These are phyloP conservation scores for Cyclura pinguis DNA, from an alignment of 2,797 vertebrate species.

Conservation along the genomic window DNA sequence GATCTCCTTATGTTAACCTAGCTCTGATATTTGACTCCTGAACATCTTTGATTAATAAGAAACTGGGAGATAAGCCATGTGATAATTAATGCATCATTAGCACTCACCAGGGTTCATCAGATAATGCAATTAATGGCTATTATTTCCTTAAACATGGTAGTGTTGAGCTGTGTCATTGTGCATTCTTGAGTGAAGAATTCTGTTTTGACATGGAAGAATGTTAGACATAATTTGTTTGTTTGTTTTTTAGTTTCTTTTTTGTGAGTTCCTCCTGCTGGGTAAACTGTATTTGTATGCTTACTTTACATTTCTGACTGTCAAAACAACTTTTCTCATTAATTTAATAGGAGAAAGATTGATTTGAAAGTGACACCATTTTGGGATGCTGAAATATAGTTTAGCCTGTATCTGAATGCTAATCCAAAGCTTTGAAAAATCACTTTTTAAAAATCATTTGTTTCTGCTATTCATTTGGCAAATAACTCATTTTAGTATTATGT, in stretches of 20 bases:
- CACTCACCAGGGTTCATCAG: constrained; percentile 74
- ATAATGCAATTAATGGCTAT: constrained; percentile 79
- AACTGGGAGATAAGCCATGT: constrained; percentile 76
- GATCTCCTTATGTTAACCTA: constrained; percentile 63
- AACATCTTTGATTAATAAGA: constrained; percentile 82
- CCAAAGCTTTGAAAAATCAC: too few species aligned
- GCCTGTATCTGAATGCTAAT: neutral
- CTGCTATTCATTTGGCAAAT: too few species aligned
- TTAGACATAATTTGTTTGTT: constrained; percentile 15
- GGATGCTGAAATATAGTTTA: neutral
- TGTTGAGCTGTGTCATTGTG: constrained; percentile 44
- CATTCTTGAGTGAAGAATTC: constrained; percentile 55
- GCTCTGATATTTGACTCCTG: constrained; percentile 42
- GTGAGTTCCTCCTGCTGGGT: too few species aligned
- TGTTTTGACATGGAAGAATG: rapidly evolving
- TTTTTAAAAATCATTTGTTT: too few species aligned
- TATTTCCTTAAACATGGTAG: constrained; percentile 66
- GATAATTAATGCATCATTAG: constrained; percentile 82
- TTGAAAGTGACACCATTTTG: neutral
- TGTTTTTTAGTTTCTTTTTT: constrained; percentile 8
- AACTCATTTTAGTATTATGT: too few species aligned
- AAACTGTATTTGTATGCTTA: neutral
- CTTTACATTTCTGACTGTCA: neutral
- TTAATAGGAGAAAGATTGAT: neutral
- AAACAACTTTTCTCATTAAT: neutral